Evolutionary conservation across 2,888 invertebrate genomes (phyloP), one percentile per base, ranked within the genome.

Genomic region (Pollenia angustigena): DNA sequence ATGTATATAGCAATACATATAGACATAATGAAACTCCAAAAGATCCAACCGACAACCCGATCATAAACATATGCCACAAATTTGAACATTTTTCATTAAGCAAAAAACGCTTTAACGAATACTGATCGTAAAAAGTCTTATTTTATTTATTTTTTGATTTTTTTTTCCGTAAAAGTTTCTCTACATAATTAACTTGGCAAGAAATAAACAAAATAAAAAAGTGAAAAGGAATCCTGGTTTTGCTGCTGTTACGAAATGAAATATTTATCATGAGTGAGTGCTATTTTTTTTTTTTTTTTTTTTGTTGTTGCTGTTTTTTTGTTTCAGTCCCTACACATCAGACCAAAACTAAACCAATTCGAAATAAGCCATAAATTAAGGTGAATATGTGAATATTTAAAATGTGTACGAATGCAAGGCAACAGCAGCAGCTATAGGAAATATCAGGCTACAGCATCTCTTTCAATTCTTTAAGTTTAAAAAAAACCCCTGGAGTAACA

Each of bases 331-430:
- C 60, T 40, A 52, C n/a, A 71, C 14, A 23, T 52, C 48, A 60
- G 54, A 81, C 74, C 79, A 64, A 81, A 85, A 64, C 81, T 82
- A 79, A 83, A 86, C 78, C 79, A 86, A 83, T 83, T 84, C 87
- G 81, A 87, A 87, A 87, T 87, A 87, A 87, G 84, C 84, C 83
- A 87, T 87, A 87, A 87, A 87, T 87, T 87, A 87, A 84, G 81
- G 84, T 78, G 81, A 87, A 68, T 78, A 87, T 87, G 87, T 87
- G 87, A 87, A 87, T 87, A 87, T 87, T 81, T 79, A 85, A 85
- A 84, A 84, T 79, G 84, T 74, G 79, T 9, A n/a, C 12, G 71
- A 56, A 54, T 14, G n/a, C 23, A 42, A 14, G 10, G 14, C n/a
- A 58, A 60, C 60, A 78, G 18, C 62, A 40, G 16, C 48, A 52